phyloP scores from a whole-genome alignment of 2,797 vertebrate genomes.

The Hyperoplus immaculatus region DNA sequence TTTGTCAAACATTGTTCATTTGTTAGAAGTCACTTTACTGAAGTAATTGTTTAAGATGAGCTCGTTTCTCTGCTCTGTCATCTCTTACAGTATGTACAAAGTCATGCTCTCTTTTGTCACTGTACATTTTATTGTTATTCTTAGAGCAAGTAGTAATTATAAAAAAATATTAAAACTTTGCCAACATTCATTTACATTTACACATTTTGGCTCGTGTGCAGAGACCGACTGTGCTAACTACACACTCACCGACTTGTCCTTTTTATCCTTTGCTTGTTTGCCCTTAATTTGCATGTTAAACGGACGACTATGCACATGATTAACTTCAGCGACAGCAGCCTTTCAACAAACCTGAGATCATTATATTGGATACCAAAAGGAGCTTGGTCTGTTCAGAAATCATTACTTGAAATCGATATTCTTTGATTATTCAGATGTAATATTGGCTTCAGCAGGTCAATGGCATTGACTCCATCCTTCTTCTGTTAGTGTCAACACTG shows the following conservation, averaged over 20 bases:
- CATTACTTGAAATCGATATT: conserved; percentile 11
- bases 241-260: conserved; percentile 7
- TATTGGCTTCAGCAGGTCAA: neutral
- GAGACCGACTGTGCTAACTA: neutral
- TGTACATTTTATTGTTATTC: neutral
- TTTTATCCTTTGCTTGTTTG: conserved; percentile 13
- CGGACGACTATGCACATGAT: neutral
- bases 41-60: neutral
- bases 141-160: neutral
- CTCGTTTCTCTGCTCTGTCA: neutral
- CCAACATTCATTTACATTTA: neutral
- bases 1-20: neutral
- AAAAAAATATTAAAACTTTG: too few relatives aligned
- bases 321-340: neutral
- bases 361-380: conserved; percentile 7
- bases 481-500: neutral
- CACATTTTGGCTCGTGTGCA: neutral
- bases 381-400: conserved; percentile 14
- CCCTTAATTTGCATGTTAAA: conserved; percentile 25
- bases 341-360: conserved; percentile 7
- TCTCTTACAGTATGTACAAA: neutral
- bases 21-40: too few relatives aligned
- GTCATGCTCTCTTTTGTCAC: neutral
- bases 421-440: conserved; percentile 2
- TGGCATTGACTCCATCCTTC: conserved; percentile 8